A percentile compares a stretch with the other conserved stretches of the same genome.
Conservation (phyloP, 2,888 invertebrate species). For the Tetragonisca angustula region DNA sequence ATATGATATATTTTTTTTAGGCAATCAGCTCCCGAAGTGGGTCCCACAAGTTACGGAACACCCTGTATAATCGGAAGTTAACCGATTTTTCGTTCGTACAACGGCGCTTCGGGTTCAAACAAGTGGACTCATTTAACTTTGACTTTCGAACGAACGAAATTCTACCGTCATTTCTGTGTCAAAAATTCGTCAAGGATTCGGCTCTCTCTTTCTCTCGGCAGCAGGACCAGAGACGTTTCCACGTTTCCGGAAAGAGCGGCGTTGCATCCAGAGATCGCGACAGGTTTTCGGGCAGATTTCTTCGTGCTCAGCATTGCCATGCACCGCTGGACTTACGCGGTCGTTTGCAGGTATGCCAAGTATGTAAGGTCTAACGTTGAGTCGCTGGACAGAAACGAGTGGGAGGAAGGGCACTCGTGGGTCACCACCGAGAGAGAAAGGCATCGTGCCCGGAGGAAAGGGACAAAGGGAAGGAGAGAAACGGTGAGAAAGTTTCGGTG, state of each 20-base stretch:
- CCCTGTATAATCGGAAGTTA: no score
- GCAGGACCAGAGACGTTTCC: background rate
- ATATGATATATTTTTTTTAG: no score
- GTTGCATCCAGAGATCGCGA: slow-evolving; percentile 13
- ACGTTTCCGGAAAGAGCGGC: background rate
- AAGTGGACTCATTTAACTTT: no score
- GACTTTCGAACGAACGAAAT: no score
- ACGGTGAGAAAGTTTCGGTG: slow-evolving; percentile 33
- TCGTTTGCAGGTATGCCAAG: slow-evolving; percentile 73
- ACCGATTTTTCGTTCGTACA: no score
- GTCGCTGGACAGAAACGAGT: slow-evolving; percentile 62
- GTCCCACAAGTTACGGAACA: no score
- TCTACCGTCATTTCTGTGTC: no score
- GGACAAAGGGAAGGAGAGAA: slow-evolving; percentile 33
- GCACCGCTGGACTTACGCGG: slow-evolving; percentile 66
- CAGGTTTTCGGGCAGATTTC: slow-evolving; percentile 60
- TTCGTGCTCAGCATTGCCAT: slow-evolving; percentile 48
- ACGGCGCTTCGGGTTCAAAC: no score
- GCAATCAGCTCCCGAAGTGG: no score
- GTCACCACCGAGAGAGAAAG: slow-evolving; percentile 29
- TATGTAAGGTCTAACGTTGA: slow-evolving; percentile 72
- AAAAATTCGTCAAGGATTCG: background rate
- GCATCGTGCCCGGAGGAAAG: slow-evolving; percentile 30
- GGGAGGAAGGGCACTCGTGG: slow-evolving; percentile 65
- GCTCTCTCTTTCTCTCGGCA: background rate